phyloP scores from a whole-genome alignment of 2,113 vertebrate species.

The Carollia perspicillata region DNA sequence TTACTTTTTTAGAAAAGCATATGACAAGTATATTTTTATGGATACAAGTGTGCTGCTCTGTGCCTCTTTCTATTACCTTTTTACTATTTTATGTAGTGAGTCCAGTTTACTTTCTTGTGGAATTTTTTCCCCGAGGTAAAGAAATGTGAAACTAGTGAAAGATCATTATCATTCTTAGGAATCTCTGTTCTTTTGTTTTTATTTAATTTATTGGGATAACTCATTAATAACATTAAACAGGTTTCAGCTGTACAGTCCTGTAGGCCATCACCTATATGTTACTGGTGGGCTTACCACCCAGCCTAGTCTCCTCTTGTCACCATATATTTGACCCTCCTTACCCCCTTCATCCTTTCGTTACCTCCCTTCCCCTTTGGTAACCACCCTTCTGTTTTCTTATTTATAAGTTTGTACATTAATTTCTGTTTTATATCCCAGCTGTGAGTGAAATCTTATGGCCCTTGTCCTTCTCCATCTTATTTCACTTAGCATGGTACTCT shows the following conservation, averaged over 20 bases:
- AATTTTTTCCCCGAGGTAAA: not conserved
- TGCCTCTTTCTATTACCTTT: not conserved
- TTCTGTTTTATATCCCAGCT: not conserved
- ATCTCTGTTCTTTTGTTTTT: not conserved
- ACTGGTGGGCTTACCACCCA: not conserved
- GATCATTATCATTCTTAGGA: not conserved
- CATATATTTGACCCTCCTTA: not conserved
- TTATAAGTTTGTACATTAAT: not conserved
- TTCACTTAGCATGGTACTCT: not conserved
- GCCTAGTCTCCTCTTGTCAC: not conserved
- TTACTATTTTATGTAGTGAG: conserved; percentile 26
- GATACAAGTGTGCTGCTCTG: not conserved
- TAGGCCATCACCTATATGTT: not conserved
- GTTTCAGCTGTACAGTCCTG: not conserved
- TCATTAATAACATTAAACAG: not conserved
- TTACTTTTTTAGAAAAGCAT: not conserved
- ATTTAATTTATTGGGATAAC: not conserved
- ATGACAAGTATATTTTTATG: not conserved
- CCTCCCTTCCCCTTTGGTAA: not conserved
- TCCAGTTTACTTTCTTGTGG: not conserved
- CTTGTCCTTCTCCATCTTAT: not conserved
- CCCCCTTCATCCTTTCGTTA: not conserved
- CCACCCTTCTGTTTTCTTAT: not conserved
- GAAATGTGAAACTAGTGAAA: conserved; percentile 25
- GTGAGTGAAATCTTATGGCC: not conserved